These are phyloP conservation scores for Bombyx mandarina DNA, from an alignment of 1,140 invertebrate species.

Conservation along the genomic window DNA sequence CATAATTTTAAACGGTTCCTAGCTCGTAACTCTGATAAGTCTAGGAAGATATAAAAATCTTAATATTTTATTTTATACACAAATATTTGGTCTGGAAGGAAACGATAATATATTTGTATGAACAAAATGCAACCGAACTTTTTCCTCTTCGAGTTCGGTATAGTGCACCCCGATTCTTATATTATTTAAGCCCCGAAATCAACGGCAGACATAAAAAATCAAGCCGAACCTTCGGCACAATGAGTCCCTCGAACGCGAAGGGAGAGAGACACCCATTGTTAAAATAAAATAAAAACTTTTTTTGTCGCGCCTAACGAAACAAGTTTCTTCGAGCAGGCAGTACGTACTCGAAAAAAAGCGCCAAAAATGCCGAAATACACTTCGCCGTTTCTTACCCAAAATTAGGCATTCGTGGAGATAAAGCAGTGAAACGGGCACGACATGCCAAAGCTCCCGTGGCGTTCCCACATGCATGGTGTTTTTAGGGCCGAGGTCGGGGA, in stretches of 20 bases:
- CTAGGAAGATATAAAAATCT: too few relatives aligned
- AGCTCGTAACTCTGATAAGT: too few relatives aligned
- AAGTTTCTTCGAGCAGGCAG: conserved; percentile 31
- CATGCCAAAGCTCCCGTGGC: conserved; percentile 11
- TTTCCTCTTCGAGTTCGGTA: neutral
- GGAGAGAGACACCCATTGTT: conserved; percentile 49
- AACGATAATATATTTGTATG: neutral
- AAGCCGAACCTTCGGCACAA: conserved; percentile 28
- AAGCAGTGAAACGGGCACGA: conserved; percentile 11
- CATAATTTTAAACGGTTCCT: too few relatives aligned
- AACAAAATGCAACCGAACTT: neutral
- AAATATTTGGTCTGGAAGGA: neutral
- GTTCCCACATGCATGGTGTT: conserved; percentile 42
- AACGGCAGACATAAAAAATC: conserved; percentile 23
- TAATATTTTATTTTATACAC: too few relatives aligned
- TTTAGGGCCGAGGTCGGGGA: conserved; percentile 45
- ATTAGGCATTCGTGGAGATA: conserved; percentile 29
- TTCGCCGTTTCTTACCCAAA: conserved; percentile 50
- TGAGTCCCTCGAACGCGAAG: conserved; percentile 26
- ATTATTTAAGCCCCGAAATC: conserved; percentile 18
- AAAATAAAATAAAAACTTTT: conserved; percentile 40
- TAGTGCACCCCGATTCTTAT: conserved; percentile 7
- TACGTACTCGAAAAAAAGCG: conserved; percentile 42
- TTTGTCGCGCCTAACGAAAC: conserved; percentile 18
- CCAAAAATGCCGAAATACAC: conserved; percentile 25